A percentile compares a stretch with the other conserved stretches of the same genome.
Evolutionary conservation across 2,113 vertebrate genomes (phyloP).

Genomic region (Antennarius striatus): DNA sequence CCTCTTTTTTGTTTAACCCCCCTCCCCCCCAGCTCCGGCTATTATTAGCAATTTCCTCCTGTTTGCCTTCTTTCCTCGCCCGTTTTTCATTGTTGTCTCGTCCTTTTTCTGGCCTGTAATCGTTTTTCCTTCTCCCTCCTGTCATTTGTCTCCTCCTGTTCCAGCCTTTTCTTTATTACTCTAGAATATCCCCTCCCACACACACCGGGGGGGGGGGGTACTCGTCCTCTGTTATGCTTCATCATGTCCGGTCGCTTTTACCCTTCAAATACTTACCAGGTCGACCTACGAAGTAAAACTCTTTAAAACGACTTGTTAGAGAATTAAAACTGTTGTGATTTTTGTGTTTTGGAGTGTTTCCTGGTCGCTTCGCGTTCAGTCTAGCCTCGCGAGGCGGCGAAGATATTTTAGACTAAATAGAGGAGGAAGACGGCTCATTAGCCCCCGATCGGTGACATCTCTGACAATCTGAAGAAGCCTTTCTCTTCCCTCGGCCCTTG

Average conservation of each 20-base stretch:
- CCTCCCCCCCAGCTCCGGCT: slow-evolving; percentile 18
- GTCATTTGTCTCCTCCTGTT: slow-evolving; percentile 17
- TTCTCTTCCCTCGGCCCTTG: slow-evolving; percentile 7
- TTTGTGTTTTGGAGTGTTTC: too few species aligned
- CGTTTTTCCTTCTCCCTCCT: background rate
- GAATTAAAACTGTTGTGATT: too few species aligned
- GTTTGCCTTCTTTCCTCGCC: slow-evolving; percentile 10
- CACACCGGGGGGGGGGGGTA: slow-evolving; percentile 20
- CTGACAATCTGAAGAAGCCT: slow-evolving; percentile 24
- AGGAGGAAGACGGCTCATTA: slow-evolving; percentile 25
- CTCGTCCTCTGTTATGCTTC: slow-evolving; percentile 34
- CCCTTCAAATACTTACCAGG: slow-evolving; percentile 43
- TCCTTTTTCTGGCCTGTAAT: background rate
- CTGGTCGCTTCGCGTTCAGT: background rate
- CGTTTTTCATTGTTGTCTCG: slow-evolving; percentile 24
- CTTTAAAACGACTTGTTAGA: too few species aligned
- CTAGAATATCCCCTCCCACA: slow-evolving; percentile 33
- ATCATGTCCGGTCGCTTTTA: slow-evolving; percentile 20
- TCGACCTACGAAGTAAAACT: too few species aligned
- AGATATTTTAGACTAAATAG: slow-evolving; percentile 11
- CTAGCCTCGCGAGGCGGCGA: slow-evolving; percentile 4
- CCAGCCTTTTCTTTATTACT: slow-evolving; percentile 28
- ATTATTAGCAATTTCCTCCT: slow-evolving; percentile 31
- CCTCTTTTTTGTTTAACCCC: too few species aligned
- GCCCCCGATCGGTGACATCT: slow-evolving; percentile 11